These are phyloP conservation scores for Xestia c-nigrum DNA, from an alignment of 2,888 invertebrate genomes.

Conservation along the genomic window DNA sequence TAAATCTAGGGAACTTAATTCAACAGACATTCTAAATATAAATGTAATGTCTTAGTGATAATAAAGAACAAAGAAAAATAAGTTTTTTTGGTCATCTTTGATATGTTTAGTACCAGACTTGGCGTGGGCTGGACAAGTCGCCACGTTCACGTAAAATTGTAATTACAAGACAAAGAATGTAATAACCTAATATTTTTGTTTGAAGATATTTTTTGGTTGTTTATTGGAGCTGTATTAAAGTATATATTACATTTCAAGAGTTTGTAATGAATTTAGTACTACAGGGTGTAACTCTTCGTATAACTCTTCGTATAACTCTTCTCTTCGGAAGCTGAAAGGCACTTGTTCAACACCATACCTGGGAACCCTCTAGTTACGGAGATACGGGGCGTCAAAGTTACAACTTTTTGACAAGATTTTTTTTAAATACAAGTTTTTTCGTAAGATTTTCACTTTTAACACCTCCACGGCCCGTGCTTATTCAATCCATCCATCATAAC, in stretches of 20 bases:
- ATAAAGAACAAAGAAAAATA: conserved; percentile 16
- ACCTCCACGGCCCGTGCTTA: too few species aligned
- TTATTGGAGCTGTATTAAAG: neutral
- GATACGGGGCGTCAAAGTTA: too few species aligned
- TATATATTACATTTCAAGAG: neutral
- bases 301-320: too few species aligned
- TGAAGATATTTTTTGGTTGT: neutral
- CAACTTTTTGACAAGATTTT: too few species aligned
- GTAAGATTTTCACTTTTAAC: too few species aligned
- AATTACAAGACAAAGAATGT: conserved; percentile 32
- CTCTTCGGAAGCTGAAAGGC: too few species aligned
- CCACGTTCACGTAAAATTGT: conserved; percentile 17
- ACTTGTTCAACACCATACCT: too few species aligned
- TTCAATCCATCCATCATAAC: too few species aligned
- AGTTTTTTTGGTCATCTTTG: conserved; percentile 26
- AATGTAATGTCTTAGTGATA: neutral
- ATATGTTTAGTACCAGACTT: conserved; percentile 10
- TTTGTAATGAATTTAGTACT: too few species aligned
- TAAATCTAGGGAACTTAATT: neutral
- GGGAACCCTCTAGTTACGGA: too few species aligned
- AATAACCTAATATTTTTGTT: conserved; percentile 15
- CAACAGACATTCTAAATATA: neutral
- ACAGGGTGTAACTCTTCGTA: too few species aligned
- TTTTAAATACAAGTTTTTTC: too few species aligned
- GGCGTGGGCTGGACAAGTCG: conserved; percentile 13